A percentile compares a stretch with the other conserved stretches of the same genome.
These are phyloP conservation scores for Caenorhabditis japonica DNA, from an alignment of 2,888 invertebrate species.

Conservation along the genomic window DNA sequence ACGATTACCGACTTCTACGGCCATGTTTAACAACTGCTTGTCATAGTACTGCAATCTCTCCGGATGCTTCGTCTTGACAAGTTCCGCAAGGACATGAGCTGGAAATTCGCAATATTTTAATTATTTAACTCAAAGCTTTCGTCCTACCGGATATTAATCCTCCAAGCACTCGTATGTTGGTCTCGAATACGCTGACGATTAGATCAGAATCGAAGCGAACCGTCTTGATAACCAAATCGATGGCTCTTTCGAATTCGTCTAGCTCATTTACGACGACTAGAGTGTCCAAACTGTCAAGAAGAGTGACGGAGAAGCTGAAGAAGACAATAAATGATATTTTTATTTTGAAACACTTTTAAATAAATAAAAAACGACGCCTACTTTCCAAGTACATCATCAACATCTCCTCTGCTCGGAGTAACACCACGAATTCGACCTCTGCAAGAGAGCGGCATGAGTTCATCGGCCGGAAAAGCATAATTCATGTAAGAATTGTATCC, in stretches of 20 bases:
- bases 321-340: not conserved
- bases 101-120: no score
- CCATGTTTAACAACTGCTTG: constrained; percentile 86
- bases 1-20: constrained; percentile 91
- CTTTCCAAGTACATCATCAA: constrained; percentile 97
- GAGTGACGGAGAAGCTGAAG: constrained; percentile 91
- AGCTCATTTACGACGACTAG: constrained; percentile 91
- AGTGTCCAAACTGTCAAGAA: constrained; percentile 94
- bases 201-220: constrained; percentile 94
- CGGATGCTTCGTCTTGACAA: constrained; percentile 84
- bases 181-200: constrained; percentile 96
- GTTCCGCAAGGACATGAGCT: constrained; percentile 90
- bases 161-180: constrained; percentile 97
- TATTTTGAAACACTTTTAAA: constrained; percentile 13
- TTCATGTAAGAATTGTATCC: constrained; percentile 93
- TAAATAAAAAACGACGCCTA: no score
- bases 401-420: constrained; percentile 92
- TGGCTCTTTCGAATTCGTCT: constrained; percentile 92
- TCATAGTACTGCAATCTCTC: constrained; percentile 77
- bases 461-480: constrained; percentile 97
- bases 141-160: constrained; percentile 79
- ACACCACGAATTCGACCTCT: constrained; percentile 91
- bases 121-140: no score
- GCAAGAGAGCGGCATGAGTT: constrained; percentile 96
- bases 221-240: constrained; percentile 87